Evolutionary conservation across 2,113 vertebrate species (phyloP).

Genomic region (Catharus bicknelli): DNA sequence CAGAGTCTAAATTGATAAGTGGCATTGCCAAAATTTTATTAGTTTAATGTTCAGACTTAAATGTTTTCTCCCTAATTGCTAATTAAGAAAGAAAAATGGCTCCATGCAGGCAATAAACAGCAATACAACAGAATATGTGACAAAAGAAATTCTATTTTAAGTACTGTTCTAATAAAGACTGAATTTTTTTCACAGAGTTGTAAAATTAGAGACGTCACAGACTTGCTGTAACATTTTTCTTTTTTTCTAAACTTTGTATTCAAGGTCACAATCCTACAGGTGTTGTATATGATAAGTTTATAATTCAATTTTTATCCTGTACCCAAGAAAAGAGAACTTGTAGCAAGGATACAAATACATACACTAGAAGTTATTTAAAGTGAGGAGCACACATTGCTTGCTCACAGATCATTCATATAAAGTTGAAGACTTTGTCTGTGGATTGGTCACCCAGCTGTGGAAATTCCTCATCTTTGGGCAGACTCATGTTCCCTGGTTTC

Average conservation of each 20-base stretch:
- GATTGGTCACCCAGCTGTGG: background rate
- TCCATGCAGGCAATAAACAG: background rate
- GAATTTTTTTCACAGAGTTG: background rate
- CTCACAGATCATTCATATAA: background rate
- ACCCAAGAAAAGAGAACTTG: background rate
- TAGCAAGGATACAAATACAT: background rate
- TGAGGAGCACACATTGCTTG: background rate
- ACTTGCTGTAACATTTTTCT: background rate
- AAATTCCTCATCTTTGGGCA: background rate
- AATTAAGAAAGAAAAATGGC: background rate
- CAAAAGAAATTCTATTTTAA: conserved; percentile 4
- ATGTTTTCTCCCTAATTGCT: background rate
- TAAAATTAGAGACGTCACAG: background rate
- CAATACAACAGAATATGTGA: background rate
- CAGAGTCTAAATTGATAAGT: background rate
- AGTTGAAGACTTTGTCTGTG: background rate
- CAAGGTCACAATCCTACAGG: background rate
- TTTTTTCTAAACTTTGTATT: background rate
- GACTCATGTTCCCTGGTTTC: background rate
- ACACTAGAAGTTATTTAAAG: background rate
- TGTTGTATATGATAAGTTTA: background rate
- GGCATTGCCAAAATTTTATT: background rate
- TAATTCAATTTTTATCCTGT: background rate
- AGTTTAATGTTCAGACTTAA: background rate
- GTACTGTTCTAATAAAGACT: background rate